Conservation (phyloP, 2,113 vertebrate genomes). For the Macrotus californicus region DNA sequence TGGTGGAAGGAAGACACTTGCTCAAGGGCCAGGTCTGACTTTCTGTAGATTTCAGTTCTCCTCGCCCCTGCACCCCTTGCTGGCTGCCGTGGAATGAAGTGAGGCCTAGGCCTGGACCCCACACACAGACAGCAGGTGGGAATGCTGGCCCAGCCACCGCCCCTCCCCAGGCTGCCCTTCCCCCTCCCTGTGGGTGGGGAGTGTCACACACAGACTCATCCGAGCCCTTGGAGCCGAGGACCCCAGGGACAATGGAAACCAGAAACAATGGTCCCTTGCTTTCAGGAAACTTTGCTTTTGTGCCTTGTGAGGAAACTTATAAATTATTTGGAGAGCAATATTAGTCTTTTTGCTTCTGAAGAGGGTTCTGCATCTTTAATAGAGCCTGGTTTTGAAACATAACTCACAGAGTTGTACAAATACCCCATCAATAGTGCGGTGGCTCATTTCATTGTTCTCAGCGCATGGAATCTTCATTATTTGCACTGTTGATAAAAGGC, state of each 20-base stretch:
- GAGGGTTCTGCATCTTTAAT: slow-evolving; percentile 69
- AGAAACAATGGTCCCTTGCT: background rate
- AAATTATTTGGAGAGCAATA: slow-evolving; percentile 55
- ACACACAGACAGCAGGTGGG: no score
- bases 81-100: background rate
- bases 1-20: accelerated
- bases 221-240: background rate
- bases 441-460: slow-evolving; percentile 81
- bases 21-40: background rate
- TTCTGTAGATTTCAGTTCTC: no score
- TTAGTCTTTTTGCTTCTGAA: slow-evolving; percentile 72
- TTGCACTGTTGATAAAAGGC: slow-evolving; percentile 82
- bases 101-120: background rate
- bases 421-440: slow-evolving; percentile 74
- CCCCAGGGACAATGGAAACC: background rate
- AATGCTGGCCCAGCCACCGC: accelerated
- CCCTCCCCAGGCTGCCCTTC: background rate
- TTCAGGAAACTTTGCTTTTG: slow-evolving; percentile 39
- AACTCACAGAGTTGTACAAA: slow-evolving; percentile 76
- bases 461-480: slow-evolving; percentile 82
- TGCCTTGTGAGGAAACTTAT: slow-evolving; percentile 56
- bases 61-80: accelerated
- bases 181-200: accelerated
- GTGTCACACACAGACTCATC: background rate
- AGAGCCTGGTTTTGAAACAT: slow-evolving; percentile 71